Percentiles rank a stretch among this genome's conserved stretches.
These are phyloP conservation scores for Pseudopipra pipra DNA, from an alignment of 2,113 vertebrate genomes.

Conservation along the genomic window DNA sequence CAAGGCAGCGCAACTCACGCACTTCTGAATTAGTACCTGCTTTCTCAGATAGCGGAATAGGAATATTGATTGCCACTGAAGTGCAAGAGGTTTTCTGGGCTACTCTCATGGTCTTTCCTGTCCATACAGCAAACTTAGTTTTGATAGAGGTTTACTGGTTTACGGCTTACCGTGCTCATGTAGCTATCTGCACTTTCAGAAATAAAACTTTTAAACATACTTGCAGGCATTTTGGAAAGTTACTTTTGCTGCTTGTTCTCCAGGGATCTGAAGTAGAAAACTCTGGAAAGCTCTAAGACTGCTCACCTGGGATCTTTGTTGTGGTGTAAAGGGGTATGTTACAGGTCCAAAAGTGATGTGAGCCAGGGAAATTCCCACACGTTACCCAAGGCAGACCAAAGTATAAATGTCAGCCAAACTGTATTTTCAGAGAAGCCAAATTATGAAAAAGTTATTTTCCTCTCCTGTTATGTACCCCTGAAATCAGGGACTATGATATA, in stretches of 20 bases:
- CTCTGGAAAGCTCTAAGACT: not conserved
- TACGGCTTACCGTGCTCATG: not conserved
- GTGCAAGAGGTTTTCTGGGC: not conserved
- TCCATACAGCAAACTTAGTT: not conserved
- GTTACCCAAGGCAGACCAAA: not conserved
- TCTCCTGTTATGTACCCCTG: not conserved
- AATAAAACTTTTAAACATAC: not conserved
- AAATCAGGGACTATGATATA: not conserved
- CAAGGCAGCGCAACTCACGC: accelerated
- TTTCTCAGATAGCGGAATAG: not conserved
- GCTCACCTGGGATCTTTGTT: not conserved
- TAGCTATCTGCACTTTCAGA: not conserved
- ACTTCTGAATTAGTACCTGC: not conserved
- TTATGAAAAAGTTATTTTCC: not conserved
- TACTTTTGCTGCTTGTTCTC: not conserved
- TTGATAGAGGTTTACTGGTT: not conserved
- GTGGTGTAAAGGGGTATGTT: not conserved
- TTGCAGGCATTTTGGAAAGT: not conserved
- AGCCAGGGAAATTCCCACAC: not conserved
- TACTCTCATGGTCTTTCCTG: accelerated
- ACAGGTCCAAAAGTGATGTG: not conserved
- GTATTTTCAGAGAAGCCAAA: not conserved
- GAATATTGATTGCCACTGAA: not conserved
- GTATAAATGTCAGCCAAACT: not conserved
- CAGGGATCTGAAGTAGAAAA: not conserved